Evolutionary conservation across 92 coral and sea anemone genomes (phyloP).

Genomic region (Parazoanthus darwini): DNA sequence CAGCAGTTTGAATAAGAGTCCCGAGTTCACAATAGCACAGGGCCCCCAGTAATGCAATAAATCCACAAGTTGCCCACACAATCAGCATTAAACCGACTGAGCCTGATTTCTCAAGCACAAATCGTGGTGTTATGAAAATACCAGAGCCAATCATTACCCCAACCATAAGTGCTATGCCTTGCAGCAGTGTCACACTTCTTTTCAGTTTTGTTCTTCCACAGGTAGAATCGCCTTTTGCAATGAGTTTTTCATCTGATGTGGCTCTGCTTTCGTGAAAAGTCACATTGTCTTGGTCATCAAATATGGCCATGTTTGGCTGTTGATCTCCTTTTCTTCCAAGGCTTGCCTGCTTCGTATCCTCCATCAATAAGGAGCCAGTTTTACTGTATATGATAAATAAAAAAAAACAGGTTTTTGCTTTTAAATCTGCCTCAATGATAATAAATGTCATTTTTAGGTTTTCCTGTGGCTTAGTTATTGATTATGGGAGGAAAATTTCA

Average conservation of each 20-base stretch:
- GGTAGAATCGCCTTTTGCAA: not conserved
- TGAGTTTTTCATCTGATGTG: not conserved
- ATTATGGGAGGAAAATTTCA: no score
- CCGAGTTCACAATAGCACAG: conserved; percentile 96
- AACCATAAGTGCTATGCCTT: conserved; percentile 87
- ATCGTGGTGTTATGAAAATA: conserved; percentile 90
- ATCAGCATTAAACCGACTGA: conserved; percentile 89
- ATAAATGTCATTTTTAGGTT: no score
- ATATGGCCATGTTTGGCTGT: not conserved
- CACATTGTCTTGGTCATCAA: not conserved
- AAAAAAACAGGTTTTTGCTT: not conserved
- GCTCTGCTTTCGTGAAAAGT: not conserved
- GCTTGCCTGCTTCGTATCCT: not conserved
- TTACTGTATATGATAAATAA: not conserved
- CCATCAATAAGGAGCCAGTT: not conserved
- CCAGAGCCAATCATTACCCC: conserved; percentile 99
- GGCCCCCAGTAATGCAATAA: conserved; percentile 86
- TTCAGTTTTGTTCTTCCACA: conserved; percentile 39
- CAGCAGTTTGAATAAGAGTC: conserved; percentile 85
- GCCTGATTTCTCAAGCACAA: conserved; percentile 81
- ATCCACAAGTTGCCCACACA: conserved; percentile 87
- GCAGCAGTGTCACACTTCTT: conserved; percentile 75
- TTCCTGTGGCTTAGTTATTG: no score
- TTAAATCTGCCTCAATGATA: no score
- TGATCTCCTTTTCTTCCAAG: not conserved